phyloP scores from a whole-genome alignment of 2,888 invertebrate species.

The Rhimphoctona megacephalus region DNA sequence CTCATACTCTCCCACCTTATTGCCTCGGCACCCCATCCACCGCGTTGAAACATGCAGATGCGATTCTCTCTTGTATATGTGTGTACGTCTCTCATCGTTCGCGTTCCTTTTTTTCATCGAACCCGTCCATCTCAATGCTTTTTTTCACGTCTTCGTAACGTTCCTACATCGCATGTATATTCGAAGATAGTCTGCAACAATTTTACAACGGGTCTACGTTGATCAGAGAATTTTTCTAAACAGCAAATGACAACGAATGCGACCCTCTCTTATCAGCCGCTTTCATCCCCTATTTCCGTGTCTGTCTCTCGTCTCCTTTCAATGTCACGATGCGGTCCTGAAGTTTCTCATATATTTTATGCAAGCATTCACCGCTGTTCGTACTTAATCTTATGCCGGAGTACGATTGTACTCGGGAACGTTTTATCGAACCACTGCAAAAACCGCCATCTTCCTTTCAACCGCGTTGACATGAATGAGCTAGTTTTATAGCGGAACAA shows the following conservation, averaged over 20 bases:
- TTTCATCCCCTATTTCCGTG: conserved; percentile 45
- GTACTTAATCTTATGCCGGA: not conserved
- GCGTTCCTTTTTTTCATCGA: conserved; percentile 70
- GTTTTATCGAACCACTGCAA: not conserved
- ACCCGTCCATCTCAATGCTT: conserved; percentile 20
- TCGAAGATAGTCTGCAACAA: not conserved
- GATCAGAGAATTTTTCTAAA: not conserved
- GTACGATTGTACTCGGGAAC: not conserved
- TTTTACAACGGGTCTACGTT: not conserved
- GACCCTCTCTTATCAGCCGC: not conserved
- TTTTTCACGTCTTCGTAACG: not conserved
- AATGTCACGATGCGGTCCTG: conserved; percentile 18
- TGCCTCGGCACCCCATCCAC: conserved; percentile 18
- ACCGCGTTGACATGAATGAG: not conserved
- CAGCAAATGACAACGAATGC: conserved; percentile 11
- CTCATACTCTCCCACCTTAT: conserved; percentile 49
- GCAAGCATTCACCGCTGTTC: not conserved
- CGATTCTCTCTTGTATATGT: conserved; percentile 72
- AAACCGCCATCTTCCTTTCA: conserved; percentile 8
- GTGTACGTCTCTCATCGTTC: conserved; percentile 49
- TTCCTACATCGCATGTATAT: not conserved
- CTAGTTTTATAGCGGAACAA: not conserved
- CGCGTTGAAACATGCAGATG: conserved; percentile 72
- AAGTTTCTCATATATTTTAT: conserved; percentile 48
- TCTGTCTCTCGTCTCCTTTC: conserved; percentile 15